Evolutionary conservation across 1,140 invertebrate genomes (phyloP), one percentile per base, ranked within the genome.

Genomic region (Drosophila murphyi): DNA sequence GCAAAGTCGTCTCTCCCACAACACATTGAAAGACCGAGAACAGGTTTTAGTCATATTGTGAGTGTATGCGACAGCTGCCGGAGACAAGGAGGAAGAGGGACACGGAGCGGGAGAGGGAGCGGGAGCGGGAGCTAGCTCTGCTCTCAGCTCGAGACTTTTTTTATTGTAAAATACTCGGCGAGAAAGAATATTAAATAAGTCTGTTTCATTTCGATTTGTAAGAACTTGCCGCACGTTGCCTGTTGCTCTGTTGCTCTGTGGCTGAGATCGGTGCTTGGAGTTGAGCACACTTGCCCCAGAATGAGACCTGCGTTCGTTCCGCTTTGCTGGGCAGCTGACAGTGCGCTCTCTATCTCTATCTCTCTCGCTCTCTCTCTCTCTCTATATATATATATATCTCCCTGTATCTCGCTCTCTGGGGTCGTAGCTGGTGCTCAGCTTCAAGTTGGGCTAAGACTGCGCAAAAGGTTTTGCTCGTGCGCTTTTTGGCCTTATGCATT

Each of bases 1-100:
- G 85, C 85, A 89, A 89, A 89, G 77, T 68, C 64, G 85, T 80
- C 85, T 88, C 80, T 88, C 85, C 85, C 85, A 89, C 85, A 88
- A 88, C 85, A 82, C 78, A 87, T 73, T 72, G 72, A 77, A 72
- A 37, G 52, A 4, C 71, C 70, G 78, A 79, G 78, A 88, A 88
- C 85, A 71, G 85, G 85, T 89, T 88, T 85, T 64, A 45, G 61
- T 64, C 39, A 50, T 47, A 54, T 61, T 55, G 37, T 68, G 20
- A 35, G 12, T 62, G 62, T 68, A 31, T 72, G 60, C 41, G 54
- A 37, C 41, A 59, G 60, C 55, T 48, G 65, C 29, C 28, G 51
- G 20, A 35, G 35, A 37, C 37, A 41, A 41, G 63, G 60, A 28
- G 20, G 34, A 0, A 54, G 10, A 32, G n/a, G 37, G 12, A 29